Percentiles rank a stretch among this genome's conserved stretches.
Conservation (phyloP, 1,140 invertebrate species). For the Eurosta solidaginis region DNA sequence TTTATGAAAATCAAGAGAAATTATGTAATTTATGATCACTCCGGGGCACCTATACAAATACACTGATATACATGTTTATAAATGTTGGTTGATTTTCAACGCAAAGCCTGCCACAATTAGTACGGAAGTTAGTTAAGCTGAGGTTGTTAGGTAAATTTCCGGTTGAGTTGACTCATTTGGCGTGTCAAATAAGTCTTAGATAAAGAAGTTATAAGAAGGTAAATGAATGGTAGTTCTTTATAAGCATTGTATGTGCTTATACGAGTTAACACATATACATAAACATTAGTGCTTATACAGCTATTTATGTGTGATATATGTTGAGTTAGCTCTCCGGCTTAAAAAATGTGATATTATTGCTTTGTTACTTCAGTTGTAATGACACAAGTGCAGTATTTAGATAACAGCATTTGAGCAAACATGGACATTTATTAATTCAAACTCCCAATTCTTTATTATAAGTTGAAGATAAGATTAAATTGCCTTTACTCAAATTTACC, state of each 20-base stretch:
- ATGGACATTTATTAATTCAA: too few relatives aligned
- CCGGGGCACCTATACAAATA: neutral
- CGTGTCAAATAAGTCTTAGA: slow-evolving; percentile 6
- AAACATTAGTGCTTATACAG: neutral
- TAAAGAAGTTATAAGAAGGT: slow-evolving; percentile 9
- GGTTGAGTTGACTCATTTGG: neutral
- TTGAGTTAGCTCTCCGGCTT: too few relatives aligned
- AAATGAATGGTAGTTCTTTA: slow-evolving; percentile 1
- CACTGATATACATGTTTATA: neutral
- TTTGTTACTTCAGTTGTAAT: too few relatives aligned
- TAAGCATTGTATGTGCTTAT: neutral
- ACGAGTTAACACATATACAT: neutral
- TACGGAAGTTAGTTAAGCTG: slow-evolving; percentile 25
- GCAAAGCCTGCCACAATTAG: slow-evolving; percentile 25
- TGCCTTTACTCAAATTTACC: too few relatives aligned
- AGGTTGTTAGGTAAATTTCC: slow-evolving; percentile 25
- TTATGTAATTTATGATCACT: slow-evolving; percentile 6
- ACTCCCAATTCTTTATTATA: too few relatives aligned
- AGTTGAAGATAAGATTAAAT: too few relatives aligned
- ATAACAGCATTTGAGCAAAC: too few relatives aligned
- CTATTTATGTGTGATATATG: neutral
- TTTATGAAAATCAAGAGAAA: slow-evolving; percentile 10
- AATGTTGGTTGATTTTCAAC: slow-evolving; percentile 5
- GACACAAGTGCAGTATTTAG: too few relatives aligned
- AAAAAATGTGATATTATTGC: too few relatives aligned